Base-by-base conservation (phyloP, 2,113 vertebrate genomes). In the Monarcha castaneiventris region DNA sequence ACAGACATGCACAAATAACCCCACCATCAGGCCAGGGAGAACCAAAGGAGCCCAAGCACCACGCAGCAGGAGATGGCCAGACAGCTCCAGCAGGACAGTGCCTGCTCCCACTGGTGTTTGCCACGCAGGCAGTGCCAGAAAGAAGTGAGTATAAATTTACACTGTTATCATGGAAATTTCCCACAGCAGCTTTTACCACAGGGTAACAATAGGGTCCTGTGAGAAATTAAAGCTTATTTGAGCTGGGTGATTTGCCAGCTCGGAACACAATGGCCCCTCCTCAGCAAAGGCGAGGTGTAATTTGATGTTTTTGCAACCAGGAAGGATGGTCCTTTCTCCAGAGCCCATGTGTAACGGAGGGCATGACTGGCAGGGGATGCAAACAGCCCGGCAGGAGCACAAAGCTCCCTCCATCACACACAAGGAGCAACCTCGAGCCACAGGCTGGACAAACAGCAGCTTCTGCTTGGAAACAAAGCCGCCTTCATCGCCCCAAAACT, bases 171-270 rank as follows among this genome's bases (percentile, higher is more conserved):
- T 44, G 90, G 94, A 91, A 91, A 93, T 90, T 93, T 88, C 93
- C 94, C 88, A 83, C 67, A 63, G 84, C 16, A 90, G 84, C 82
- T 91, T 96, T 83, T 54, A 87, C 71, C 82, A 69, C 10, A 15
- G 75, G 32, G 43, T 80, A 91, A 95, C 87, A 94, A 94, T 58
- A 79, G 81, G 16, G 58, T 87, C 55, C 84, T 93, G 67, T 87
- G 81, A 93, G 66, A 96, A 94, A 93, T 48, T 69, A 82, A 83
- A 94, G 81, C 62, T 84, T 84, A 48, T 77, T 79, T 58, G 46
- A 87, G 49, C 62, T 51, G 74, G 39, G 30, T 94, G 87, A 76
- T 87, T 74, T 90, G 76, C 82, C 75, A 85, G 82, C 82, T 90
- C 1, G 0, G 39, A 82, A 87, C 51, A 96, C 93, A 96, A 93